phyloP scores from a whole-genome alignment of 2,797 vertebrate species.

The Poecile montanus region DNA sequence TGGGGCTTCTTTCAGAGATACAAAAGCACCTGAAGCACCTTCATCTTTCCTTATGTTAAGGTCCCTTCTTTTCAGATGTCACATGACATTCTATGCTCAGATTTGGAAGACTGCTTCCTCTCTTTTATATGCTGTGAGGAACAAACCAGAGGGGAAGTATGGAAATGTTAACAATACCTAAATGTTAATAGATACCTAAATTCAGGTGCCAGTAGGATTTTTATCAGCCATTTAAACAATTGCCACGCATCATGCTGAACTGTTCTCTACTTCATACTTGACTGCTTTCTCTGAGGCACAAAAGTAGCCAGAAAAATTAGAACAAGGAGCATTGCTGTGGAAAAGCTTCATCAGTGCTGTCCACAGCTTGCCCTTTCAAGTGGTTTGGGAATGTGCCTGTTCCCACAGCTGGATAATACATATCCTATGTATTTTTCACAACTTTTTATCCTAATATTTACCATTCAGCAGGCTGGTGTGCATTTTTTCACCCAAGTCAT shows the following conservation, averaged over 20 bases:
- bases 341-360: neutral
- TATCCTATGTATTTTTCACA: neutral
- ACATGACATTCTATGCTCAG: neutral
- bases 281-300: neutral
- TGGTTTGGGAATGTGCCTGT: neutral
- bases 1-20: neutral
- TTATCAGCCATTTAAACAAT: neutral
- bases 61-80: neutral
- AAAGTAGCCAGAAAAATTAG: neutral
- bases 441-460: neutral
- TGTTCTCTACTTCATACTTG: neutral
- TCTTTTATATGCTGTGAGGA: neutral
- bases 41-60: neutral
- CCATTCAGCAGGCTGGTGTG: neutral
- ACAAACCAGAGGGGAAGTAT: neutral
- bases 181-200: neutral
- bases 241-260: neutral
- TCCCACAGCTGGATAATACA: neutral
- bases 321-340: neutral
- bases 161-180: neutral
- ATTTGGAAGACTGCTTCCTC: neutral
- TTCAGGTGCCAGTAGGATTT: neutral
- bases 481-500: neutral
- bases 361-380: neutral
- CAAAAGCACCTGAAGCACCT: neutral